phyloP scores from a whole-genome alignment of 2,797 vertebrate genomes.

The Enteromius unitaeniatus region DNA sequence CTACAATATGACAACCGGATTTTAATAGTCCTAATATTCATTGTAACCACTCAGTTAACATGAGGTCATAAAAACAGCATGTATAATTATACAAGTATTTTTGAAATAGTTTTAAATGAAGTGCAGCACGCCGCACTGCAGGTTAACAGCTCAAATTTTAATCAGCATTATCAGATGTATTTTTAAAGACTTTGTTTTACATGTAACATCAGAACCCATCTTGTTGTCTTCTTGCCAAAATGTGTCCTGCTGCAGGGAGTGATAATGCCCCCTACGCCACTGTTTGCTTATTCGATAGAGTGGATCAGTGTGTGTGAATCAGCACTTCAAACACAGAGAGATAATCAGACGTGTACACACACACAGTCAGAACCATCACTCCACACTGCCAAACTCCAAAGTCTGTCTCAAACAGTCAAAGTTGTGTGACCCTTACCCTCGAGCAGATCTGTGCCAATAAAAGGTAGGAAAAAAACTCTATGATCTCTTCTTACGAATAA shows the following conservation, averaged over 20 bases:
- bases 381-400: slow-evolving; percentile 39
- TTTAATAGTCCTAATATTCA: slow-evolving; percentile 4
- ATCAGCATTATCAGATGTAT: neutral
- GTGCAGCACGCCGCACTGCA: neutral
- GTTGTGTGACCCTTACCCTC: neutral
- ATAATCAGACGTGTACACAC: slow-evolving; percentile 78
- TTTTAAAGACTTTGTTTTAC: slow-evolving; percentile 22
- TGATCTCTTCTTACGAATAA: neutral
- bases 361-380: slow-evolving; percentile 58
- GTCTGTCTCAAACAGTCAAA: slow-evolving; percentile 26
- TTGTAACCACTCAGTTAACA: slow-evolving; percentile 15
- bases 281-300: slow-evolving; percentile 79
- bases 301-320: slow-evolving; percentile 77
- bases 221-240: slow-evolving; percentile 51
- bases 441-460: neutral
- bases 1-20: neutral
- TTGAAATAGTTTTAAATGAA: slow-evolving; percentile 6
- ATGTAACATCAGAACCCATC: slow-evolving; percentile 28
- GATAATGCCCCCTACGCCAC: slow-evolving; percentile 55
- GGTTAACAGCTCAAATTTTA: slow-evolving; percentile 6
- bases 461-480: neutral
- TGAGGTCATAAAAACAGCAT: neutral
- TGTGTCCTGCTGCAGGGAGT: slow-evolving; percentile 50
- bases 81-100: slow-evolving; percentile 1
- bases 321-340: slow-evolving; percentile 80